Evolutionary conservation across 1,140 invertebrate genomes (phyloP).

Genomic region (Ostrea denselamellosa): DNA sequence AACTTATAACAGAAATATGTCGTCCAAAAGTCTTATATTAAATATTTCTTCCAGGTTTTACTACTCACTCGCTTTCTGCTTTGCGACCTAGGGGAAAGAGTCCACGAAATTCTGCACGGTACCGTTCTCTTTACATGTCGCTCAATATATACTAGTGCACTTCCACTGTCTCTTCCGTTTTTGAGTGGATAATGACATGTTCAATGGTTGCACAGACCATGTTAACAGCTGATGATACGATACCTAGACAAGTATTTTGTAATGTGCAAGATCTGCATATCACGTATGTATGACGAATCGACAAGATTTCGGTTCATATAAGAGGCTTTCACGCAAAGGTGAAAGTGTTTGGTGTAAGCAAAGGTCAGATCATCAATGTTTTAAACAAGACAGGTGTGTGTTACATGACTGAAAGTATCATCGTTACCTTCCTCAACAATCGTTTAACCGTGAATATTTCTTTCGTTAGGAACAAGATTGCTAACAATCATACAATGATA

Average conservation of each 20-base stretch:
- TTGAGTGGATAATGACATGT: background rate
- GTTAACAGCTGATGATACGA: background rate
- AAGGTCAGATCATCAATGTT: background rate
- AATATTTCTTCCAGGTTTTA: background rate
- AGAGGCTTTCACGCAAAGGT: background rate
- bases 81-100: background rate
- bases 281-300: background rate
- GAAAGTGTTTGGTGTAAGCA: background rate
- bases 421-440: background rate
- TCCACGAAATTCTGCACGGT: background rate
- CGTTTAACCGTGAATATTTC: background rate
- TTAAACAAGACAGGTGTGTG: background rate
- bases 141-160: conserved; percentile 21
- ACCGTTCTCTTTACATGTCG: background rate
- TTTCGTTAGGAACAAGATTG: background rate
- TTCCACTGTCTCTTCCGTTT: background rate
- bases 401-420: background rate
- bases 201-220: background rate
- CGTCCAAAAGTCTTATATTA: background rate
- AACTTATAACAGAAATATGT: background rate
- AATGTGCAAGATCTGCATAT: background rate
- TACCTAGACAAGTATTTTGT: background rate
- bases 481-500: background rate
- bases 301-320: background rate
- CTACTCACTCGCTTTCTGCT: conserved; percentile 18